A percentile compares a stretch with the other conserved stretches of the same genome.
phyloP scores from a whole-genome alignment of 2,113 vertebrate species.

The Aplodontia rufa region DNA sequence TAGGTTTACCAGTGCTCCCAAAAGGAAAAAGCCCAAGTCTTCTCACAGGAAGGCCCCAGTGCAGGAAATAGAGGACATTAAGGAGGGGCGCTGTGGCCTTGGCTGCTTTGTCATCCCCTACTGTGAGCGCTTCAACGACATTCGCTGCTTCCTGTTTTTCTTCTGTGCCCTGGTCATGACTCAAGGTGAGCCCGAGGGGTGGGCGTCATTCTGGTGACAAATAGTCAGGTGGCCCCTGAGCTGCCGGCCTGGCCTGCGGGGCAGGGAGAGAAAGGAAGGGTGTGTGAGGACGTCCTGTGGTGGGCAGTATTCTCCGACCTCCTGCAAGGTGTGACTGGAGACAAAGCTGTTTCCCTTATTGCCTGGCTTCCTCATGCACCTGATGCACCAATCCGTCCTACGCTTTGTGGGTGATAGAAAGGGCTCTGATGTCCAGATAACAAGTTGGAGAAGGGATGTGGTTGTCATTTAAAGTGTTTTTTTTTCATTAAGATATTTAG shows the following conservation, averaged over 20 bases:
- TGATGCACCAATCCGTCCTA: no score
- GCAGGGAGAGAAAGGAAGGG: neutral
- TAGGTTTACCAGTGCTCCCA: rapidly evolving
- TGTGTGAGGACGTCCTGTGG: rapidly evolving
- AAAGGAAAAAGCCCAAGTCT: rapidly evolving
- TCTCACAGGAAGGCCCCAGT: rapidly evolving
- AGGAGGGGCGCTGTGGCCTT: constrained; percentile 73
- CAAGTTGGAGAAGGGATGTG: no score
- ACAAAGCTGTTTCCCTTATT: neutral
- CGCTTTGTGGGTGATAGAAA: rapidly evolving
- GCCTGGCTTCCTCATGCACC: neutral
- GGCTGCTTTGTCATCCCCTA: neutral
- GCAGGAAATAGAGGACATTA: rapidly evolving
- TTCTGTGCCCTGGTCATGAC: constrained; percentile 76
- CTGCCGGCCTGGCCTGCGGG: rapidly evolving
- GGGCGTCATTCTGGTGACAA: rapidly evolving
- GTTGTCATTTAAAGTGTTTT: neutral
- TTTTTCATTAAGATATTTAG: no score
- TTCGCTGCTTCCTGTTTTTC: constrained; percentile 77
- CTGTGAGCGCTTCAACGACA: constrained; percentile 82
- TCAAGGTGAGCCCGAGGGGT: constrained; percentile 79
- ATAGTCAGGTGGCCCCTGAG: rapidly evolving
- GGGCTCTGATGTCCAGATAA: neutral
- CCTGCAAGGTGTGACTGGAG: neutral
- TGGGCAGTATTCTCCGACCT: rapidly evolving